Evolutionary conservation across 2,113 vertebrate species (phyloP).

Genomic region (Gila orcuttii): DNA sequence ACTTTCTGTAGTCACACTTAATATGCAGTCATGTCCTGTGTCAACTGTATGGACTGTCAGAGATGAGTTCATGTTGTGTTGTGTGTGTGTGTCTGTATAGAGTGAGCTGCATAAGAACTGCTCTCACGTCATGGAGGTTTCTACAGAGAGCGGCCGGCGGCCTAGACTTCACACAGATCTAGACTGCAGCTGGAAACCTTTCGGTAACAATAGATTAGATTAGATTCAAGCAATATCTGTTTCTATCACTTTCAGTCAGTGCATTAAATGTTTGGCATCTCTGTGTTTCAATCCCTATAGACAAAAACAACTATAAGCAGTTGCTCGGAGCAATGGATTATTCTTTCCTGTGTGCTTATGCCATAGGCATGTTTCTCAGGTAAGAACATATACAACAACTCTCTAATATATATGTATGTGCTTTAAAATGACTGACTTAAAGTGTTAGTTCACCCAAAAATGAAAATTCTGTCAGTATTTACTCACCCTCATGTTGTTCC

Average conservation of each 20-base stretch:
- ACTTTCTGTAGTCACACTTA: slow-evolving; percentile 7
- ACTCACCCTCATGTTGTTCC: too few relatives aligned
- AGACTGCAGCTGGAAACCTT: slow-evolving; percentile 92
- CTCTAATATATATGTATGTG: not conserved
- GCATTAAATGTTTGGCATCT: not conserved
- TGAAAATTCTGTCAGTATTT: too few relatives aligned
- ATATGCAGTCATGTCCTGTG: not conserved
- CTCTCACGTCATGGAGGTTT: slow-evolving; percentile 65
- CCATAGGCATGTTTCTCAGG: slow-evolving; percentile 96
- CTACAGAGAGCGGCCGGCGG: slow-evolving; percentile 47
- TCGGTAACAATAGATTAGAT: slow-evolving; percentile 77
- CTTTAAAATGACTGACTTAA: not conserved
- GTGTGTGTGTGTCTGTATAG: slow-evolving; percentile 66
- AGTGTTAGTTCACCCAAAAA: too few relatives aligned
- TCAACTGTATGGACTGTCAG: not conserved
- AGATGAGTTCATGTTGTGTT: not conserved
- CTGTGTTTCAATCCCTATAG: slow-evolving; percentile 69
- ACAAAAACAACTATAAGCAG: slow-evolving; percentile 89
- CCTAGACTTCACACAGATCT: slow-evolving; percentile 68
- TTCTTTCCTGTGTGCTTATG: slow-evolving; percentile 93
- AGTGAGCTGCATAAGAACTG: slow-evolving; percentile 94
- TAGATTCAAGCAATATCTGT: not conserved
- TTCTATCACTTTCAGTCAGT: not conserved
- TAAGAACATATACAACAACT: slow-evolving; percentile 62
- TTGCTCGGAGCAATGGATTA: slow-evolving; percentile 91